Evolutionary conservation across 2,797 vertebrate genomes (phyloP), one percentile per base, ranked within the genome.

Genomic region (Etheostoma perlongum): DNA sequence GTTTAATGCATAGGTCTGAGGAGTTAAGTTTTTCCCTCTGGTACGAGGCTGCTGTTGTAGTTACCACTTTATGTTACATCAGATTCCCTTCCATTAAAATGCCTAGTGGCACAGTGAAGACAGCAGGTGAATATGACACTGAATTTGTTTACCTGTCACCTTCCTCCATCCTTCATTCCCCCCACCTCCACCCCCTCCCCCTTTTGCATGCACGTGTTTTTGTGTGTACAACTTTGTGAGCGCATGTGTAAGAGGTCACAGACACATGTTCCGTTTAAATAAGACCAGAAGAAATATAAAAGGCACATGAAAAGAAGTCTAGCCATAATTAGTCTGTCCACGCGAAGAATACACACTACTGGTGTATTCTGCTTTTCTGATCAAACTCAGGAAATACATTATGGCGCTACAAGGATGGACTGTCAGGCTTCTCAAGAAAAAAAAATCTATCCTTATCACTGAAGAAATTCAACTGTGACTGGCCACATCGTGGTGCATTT

Each of bases 1-100:
- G 98, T 99, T 99, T 98, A 98, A 98, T 97, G 95, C 96, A 96
- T 98, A 95, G 97, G 97, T 97, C 95, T 96, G 95, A 95, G 94
- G 94, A 95, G 95, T 96, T 95, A 96, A 95, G 95, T 95, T 95
- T 95, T 92, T 93, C 93, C 93, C 93, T 94, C 95, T 95, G 95
- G 93, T 94, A 93, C 86, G 92, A 91, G 91, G 94, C 93, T 85
- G 92, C 90, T 91, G 92, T 91, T 91, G 93, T 94, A 93, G 90
- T 94, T 94, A 94, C 93, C 91, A 93, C 92, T 94, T 92, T 95
- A 89, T 95, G 95, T 95, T 95, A 94, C 93, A 95, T 95, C 95
- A 93, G 92, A 94, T 95, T 95, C 94, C 87, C 91, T 96, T 96
- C 94, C 95, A 96, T 96, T 95, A 96, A 95, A 96, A 95, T 96